Conservation (phyloP, 53 echinoderm and acorn worm species). For the Glandiceps talaboti region DNA sequence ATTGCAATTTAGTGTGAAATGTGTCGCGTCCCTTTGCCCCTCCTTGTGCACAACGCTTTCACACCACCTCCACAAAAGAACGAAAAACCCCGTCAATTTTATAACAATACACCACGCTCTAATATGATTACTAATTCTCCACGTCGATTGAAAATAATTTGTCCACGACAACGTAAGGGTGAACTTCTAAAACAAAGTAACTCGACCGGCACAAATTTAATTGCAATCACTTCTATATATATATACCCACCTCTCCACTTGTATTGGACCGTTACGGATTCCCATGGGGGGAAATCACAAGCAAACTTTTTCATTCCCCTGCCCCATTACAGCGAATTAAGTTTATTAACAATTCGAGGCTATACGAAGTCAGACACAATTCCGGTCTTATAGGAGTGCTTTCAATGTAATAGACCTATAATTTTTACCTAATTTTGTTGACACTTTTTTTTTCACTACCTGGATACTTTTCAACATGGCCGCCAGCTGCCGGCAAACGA, state of each 20-base stretch:
- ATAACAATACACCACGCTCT: background rate
- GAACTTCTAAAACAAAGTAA: background rate
- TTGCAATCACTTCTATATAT: background rate
- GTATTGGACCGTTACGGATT: background rate
- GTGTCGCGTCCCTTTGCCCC: background rate
- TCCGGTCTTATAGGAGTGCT: background rate
- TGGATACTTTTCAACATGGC: background rate
- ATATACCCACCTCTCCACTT: background rate
- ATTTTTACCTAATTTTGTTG: background rate
- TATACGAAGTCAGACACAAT: background rate
- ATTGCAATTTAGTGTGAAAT: background rate
- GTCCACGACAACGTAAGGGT: background rate
- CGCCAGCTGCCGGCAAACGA: background rate
- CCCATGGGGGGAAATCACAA: background rate
- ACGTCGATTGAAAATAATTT: background rate
- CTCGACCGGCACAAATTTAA: background rate
- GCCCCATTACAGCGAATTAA: background rate
- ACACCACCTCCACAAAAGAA: background rate
- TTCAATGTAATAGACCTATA: background rate
- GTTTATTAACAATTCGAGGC: background rate
- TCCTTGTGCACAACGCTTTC: background rate
- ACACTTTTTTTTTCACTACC: too few species aligned
- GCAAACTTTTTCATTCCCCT: background rate
- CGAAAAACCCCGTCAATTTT: too few species aligned
- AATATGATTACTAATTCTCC: background rate